Evolutionary conservation across 53 echinoderm and acorn worm genomes (phyloP).

Genomic region (Stichopus horrens): DNA sequence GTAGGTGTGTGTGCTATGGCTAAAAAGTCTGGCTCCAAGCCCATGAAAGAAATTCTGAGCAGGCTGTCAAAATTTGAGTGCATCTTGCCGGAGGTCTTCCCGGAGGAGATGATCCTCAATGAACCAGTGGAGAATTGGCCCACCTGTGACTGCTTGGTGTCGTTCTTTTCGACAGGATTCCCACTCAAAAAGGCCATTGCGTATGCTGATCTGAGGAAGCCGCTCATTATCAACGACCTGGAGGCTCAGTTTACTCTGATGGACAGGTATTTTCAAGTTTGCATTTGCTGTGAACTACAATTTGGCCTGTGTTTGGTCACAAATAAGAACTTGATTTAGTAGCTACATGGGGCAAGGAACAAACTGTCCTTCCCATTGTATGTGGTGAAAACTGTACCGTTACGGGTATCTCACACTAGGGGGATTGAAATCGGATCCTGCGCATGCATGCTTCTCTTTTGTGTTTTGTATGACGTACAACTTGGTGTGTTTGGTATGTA

Average conservation of each 20-base stretch:
- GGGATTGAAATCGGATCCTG: too few relatives aligned
- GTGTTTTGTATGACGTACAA: too few relatives aligned
- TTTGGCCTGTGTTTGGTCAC: too few relatives aligned
- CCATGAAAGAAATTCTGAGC: constrained; percentile 95
- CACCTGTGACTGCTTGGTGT: constrained; percentile 76
- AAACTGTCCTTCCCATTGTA: too few relatives aligned
- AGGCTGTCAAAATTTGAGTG: constrained; percentile 88
- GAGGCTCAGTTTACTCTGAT: constrained; percentile 74
- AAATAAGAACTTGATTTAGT: too few relatives aligned
- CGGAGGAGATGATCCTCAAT: constrained; percentile 86
- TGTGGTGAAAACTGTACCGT: too few relatives aligned
- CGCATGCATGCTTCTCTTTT: too few relatives aligned
- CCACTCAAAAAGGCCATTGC: constrained; percentile 90
- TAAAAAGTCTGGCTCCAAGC: constrained; percentile 91
- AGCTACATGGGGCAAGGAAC: too few relatives aligned
- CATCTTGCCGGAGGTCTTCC: constrained; percentile 75
- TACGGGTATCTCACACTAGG: too few relatives aligned
- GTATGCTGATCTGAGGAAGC: constrained; percentile 84
- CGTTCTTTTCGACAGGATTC: constrained; percentile 95
- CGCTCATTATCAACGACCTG: constrained; percentile 87
- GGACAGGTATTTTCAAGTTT: constrained; percentile 64
- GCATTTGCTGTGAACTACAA: too few relatives aligned
- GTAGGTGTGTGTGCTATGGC: constrained; percentile 98
- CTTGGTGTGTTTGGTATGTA: too few relatives aligned
- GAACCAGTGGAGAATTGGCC: constrained; percentile 98